Base-by-base conservation (phyloP, 2,888 invertebrate species). In the Oscheius sp. region DNA sequence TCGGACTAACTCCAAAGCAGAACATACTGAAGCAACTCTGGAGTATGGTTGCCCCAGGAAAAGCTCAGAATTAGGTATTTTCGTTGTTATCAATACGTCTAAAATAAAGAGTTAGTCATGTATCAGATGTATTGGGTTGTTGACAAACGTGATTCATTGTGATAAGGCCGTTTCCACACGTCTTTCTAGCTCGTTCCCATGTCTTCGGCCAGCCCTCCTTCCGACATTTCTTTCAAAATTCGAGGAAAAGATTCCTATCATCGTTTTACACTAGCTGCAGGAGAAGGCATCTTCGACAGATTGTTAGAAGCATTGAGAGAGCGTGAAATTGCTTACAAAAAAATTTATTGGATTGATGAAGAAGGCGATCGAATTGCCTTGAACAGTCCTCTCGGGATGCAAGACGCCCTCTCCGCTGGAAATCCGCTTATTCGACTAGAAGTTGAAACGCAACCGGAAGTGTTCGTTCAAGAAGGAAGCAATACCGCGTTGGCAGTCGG, bases 1-100 rank as follows among this genome's bases (percentile, higher is more conserved):
- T 81, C 71, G 81, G 81, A 0, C 59, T 81, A 13, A 70, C 76
- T 32, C 77, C 76, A 48, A 79, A 77, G 47, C 71, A 63, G 13
- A 72, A 65, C 7, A 63, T 81, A 32, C 59, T 81, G 32, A 79
- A 76, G 57, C 74, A 73, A 51, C 68, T 70, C 1, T 79, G 70
- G 70, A 60, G 74, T 10, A 51, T 65, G 3, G 72, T 81, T 33
- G 58, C 77, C 13, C 77, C 75, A 10, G 72, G 68, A 33, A 80
- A 78, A 47, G 47, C 9, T 2, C 32, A 32, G 32, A 21, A 55
- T 5, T 32, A 21, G 55, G 7, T 13, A 2, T 21, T n/a, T 32
- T 21, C 9, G 5, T 29, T 21, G n/a, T 21, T 32, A 32, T n/a
- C 5, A 7, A 2, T 13, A 55, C 29, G 5, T 29, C 21, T 13